Evolutionary conservation across 2,888 invertebrate genomes (phyloP), one percentile per base, ranked within the genome.

Genomic region (Drosophila kuntzei): DNA sequence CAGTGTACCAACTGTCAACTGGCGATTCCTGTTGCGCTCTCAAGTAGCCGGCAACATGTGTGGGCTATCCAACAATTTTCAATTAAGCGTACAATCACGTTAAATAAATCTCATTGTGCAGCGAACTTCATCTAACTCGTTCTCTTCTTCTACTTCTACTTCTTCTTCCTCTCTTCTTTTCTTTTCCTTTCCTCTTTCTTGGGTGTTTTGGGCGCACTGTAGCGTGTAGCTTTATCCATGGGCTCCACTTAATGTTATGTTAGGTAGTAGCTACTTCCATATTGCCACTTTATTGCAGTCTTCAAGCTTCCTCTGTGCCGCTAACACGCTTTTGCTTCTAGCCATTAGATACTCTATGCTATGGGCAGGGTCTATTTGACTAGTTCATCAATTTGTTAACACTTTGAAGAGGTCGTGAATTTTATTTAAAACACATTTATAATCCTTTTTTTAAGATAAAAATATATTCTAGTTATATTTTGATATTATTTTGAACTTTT

Each of bases 91-190:
- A 79, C 80, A 87, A 87, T 89, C 89, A 74, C 85, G 89, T 79
- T 81, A 87, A 87, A 89, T 89, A 85, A 89, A 87, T 85, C 85
- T 89, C 81, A 80, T 76, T 89, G 87, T 89, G 78, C 68, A 75
- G 63, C 72, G 69, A 87, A 75, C 82, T 81, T 72, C 79, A 72
- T 72, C 63, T 59, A 63, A 62, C 55, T 47, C 71, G 61, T 44
- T 16, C 39, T 46, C 37, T 55, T 11, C 18, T n/a, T 16, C 37
- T 12, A 34, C 8, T 22, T 41, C 12, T 9, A 9, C 2, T 12
- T 41, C 8, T 22, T 41, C 12, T 9, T 12, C 2, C 6, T 2
- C 4, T 20, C 25, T 12, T 5, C 43, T n/a, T 43, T 16, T 4
- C n/a, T 27, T 2, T 7, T 7, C 7, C 12, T n/a, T 12, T 4